Evolutionary conservation across 2,888 invertebrate genomes (phyloP).

Genomic region (Thecocarcelia acutangulata): DNA sequence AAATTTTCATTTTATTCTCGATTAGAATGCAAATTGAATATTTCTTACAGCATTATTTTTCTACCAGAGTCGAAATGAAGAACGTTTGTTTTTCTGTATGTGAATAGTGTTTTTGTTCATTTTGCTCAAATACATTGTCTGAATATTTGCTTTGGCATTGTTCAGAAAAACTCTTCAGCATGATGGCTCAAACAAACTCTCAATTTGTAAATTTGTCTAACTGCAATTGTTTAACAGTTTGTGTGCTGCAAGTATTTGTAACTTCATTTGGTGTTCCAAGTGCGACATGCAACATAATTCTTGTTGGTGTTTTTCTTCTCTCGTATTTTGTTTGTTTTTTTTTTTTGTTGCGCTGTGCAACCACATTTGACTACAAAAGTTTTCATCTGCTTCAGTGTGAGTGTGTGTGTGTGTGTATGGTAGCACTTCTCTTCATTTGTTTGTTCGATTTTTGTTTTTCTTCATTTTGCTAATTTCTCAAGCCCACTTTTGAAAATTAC

Average conservation of each 20-base stretch:
- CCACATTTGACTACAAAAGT: conserved; percentile 52
- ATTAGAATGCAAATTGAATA: conserved; percentile 69
- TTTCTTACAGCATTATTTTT: conserved; percentile 48
- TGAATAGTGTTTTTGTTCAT: conserved; percentile 1
- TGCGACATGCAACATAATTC: conserved; percentile 68
- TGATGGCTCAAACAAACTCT: conserved; percentile 13
- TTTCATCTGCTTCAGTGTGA: conserved; percentile 17
- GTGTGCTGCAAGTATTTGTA: conserved; percentile 61
- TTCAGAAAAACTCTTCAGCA: conserved; percentile 2
- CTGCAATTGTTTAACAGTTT: conserved; percentile 51
- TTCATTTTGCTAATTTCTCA: conserved; percentile 49
- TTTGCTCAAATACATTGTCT: conserved; percentile 28
- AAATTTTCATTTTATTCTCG: conserved; percentile 69
- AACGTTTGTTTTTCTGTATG: conserved; percentile 21
- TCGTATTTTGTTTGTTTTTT: background rate
- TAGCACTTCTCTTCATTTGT: conserved; percentile 23
- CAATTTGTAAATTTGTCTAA: conserved; percentile 46
- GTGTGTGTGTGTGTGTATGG: background rate
- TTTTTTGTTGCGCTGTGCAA: conserved; percentile 21
- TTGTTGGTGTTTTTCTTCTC: conserved; percentile 29
- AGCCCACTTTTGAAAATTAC: conserved; percentile 51
- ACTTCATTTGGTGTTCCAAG: conserved; percentile 66
- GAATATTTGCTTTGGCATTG: conserved; percentile 47
- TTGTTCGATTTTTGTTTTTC: background rate
- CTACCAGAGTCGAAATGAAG: conserved; percentile 15